Conservation (phyloP, 2,797 vertebrate genomes). For the Anas bahamensis region DNA sequence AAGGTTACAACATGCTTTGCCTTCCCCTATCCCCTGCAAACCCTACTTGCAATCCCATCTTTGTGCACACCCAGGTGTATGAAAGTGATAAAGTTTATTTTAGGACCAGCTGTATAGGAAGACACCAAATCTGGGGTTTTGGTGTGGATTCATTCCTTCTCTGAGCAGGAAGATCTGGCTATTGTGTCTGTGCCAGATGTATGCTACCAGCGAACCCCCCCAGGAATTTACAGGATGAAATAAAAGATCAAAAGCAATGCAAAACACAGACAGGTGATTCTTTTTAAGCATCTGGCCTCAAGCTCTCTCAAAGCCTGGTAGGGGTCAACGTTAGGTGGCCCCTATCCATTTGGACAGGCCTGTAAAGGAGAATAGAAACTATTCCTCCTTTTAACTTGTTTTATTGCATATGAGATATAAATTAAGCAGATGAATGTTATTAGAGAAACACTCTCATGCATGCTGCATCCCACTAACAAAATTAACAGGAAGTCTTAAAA, state of each 20-base stretch:
- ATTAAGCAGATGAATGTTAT: neutral
- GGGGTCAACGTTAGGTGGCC: neutral
- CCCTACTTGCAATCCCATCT: neutral
- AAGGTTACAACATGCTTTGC: neutral
- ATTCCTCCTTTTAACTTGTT: neutral
- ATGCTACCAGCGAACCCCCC: neutral
- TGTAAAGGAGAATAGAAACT: neutral
- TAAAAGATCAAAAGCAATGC: constrained; percentile 61
- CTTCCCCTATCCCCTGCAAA: neutral
- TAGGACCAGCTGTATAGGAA: neutral
- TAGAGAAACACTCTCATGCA: neutral
- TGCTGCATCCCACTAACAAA: neutral
- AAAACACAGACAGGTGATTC: constrained; percentile 57
- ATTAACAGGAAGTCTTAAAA: neutral
- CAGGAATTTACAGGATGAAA: constrained; percentile 24
- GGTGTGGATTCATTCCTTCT: neutral
- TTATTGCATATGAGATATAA: neutral
- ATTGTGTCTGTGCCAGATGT: constrained; percentile 38
- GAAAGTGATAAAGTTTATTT: neutral
- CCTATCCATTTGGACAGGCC: neutral
- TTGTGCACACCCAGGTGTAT: rapidly evolving
- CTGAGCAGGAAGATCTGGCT: neutral
- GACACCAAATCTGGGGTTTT: neutral
- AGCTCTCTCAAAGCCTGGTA: neutral
- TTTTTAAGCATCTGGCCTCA: constrained; percentile 26